Base-by-base conservation (phyloP, 2,113 vertebrate species). In the Amia ocellicauda region DNA sequence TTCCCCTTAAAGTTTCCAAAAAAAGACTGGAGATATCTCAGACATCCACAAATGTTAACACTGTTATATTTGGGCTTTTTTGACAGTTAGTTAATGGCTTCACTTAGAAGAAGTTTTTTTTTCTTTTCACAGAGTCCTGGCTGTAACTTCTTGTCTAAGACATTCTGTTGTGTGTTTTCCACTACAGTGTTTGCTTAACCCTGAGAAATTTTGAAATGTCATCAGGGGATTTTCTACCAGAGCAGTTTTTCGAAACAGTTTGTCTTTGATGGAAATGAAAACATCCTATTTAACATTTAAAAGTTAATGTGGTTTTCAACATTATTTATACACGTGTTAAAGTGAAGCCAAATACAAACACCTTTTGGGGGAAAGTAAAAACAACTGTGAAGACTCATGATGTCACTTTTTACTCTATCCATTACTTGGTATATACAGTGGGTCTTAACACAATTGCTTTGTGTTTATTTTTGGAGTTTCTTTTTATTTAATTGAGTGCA, bases 31-130 rank as follows among this genome's bases (percentile, higher is more conserved):
- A 60, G 67, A 74, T 70, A 71, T 69, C 71, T 50, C 8, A 52
- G 62, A 49, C 54, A 57, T 72, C 64, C 62, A 60, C 70, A 74
- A 76, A 72, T 42, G 40, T 73, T 84, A 80, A 79, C 80, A 69
- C 71, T 79, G 74, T 79, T 78, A 72, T 69, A 49, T 68, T 29
- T 26, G 59, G 58, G 71, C 65, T 69, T 60, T 64, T 75, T 72
- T 83, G 81, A 78, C 76, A 74, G 73, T 72, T 77, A 74, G 74
- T 80, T 77, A 69, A 69, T 64, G 26, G 31, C 62, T 60, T 67
- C 76, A 56, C 29, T 76, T 71, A 78, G 64, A 14, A 60, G 58
- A 51, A 61, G 69, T 53, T 7, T 9, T 10, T 10, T 27, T 45
- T 43, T 43, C 67, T 76, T 78, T 60, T 59, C 61, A 5, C 31